Conservation (phyloP, 2,797 vertebrate species). For the Jordanella pulchra region DNA sequence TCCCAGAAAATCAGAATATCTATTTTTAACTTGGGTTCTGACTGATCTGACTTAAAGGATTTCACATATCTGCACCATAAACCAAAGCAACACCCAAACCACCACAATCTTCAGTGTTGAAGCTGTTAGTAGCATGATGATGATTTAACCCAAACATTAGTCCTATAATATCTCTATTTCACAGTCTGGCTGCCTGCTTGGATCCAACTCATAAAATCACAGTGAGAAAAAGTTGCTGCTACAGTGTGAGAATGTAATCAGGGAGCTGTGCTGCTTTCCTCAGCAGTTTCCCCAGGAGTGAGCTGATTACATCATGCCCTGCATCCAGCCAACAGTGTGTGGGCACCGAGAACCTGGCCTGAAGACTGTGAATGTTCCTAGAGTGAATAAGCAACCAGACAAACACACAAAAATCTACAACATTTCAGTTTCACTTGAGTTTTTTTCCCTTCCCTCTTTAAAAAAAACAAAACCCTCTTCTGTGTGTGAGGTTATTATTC, state of each 20-base stretch:
- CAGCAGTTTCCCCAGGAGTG: slow-evolving; percentile 53
- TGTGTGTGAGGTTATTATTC: slow-evolving; percentile 35
- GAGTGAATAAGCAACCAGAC: slow-evolving; percentile 4
- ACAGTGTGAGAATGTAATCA: slow-evolving; percentile 55
- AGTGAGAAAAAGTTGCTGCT: slow-evolving; percentile 33
- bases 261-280: slow-evolving; percentile 51
- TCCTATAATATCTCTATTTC: neutral
- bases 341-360: slow-evolving; percentile 29
- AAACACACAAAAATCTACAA: neutral
- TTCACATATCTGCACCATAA: too few relatives aligned
- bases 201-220: slow-evolving; percentile 32
- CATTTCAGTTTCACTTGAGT: neutral
- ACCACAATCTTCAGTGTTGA: too few relatives aligned
- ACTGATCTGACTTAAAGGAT: too few relatives aligned
- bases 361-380: slow-evolving; percentile 27
- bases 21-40: too few relatives aligned
- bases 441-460: neutral
- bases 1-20: too few relatives aligned
- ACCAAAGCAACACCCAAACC: too few relatives aligned
- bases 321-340: slow-evolving; percentile 47
- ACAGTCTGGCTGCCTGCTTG: slow-evolving; percentile 2
- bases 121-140: too few relatives aligned
- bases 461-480: too few relatives aligned
- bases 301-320: slow-evolving; percentile 64
- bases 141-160: too few relatives aligned